A percentile compares a stretch with the other conserved stretches of the same genome.
phyloP scores from a whole-genome alignment of 2,797 vertebrate species.

The Girardinus metallicus region DNA sequence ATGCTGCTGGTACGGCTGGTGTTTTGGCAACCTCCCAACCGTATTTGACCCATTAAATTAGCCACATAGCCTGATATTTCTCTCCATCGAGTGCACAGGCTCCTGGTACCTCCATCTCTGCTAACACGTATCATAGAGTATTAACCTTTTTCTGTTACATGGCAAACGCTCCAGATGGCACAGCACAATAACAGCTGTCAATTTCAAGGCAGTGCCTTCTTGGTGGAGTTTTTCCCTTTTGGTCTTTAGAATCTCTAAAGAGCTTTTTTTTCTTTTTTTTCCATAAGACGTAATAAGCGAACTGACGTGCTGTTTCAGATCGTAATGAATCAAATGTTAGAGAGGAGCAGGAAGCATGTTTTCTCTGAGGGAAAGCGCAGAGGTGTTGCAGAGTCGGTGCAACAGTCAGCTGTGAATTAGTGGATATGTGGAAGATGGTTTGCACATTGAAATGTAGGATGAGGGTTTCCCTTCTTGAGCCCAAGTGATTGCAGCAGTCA shows the following conservation, averaged over 20 bases:
- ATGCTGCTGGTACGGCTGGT: conserved; percentile 70
- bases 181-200: conserved; percentile 87
- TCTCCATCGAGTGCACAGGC: conserved; percentile 80
- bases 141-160: conserved; percentile 88
- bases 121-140: conserved; percentile 88
- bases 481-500: conserved; percentile 71
- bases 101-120: conserved; percentile 80
- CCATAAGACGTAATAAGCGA: conserved; percentile 80
- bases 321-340: conserved; percentile 79
- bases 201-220: conserved; percentile 85
- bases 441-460: conserved; percentile 64
- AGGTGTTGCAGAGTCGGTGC: conserved; percentile 65
- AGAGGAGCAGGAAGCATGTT: conserved; percentile 68
- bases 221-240: conserved; percentile 79
- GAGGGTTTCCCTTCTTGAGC: conserved; percentile 69
- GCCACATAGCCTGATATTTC: conserved; percentile 80
- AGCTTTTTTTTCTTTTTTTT: conserved; percentile 60
- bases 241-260: conserved; percentile 78
- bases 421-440: conserved; percentile 47
- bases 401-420: conserved; percentile 52
- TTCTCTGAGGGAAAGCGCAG: conserved; percentile 73
- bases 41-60: conserved; percentile 85
- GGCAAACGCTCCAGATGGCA: conserved; percentile 86
- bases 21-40: conserved; percentile 79
- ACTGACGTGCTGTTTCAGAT: conserved; percentile 79